Conservation (phyloP, 2,113 vertebrate genomes). For the Uria aalge region DNA sequence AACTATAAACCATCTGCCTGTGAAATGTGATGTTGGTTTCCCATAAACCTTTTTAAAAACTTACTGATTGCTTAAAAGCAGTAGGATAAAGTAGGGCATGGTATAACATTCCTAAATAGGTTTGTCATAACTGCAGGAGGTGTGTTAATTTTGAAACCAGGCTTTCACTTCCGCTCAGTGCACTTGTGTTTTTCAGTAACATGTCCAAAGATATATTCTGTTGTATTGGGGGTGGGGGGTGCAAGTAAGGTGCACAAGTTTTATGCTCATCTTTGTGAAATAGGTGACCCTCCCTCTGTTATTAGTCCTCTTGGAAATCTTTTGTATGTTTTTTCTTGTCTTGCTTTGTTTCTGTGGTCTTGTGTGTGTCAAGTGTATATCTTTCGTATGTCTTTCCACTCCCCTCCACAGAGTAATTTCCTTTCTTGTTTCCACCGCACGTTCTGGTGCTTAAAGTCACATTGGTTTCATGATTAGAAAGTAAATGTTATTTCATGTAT, state of each 20-base stretch:
- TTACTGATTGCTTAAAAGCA: constrained; percentile 10
- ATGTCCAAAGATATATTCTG: background rate
- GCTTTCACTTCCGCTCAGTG: background rate
- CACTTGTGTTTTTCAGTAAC: background rate
- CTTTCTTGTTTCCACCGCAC: background rate
- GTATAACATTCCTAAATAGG: background rate
- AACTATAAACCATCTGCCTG: background rate
- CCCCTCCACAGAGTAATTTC: background rate
- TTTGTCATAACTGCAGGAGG: background rate
- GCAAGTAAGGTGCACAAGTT: background rate
- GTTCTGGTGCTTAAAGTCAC: background rate
- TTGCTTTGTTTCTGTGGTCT: background rate
- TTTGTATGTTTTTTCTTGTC: background rate
- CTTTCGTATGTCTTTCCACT: background rate
- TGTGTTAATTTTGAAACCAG: background rate
- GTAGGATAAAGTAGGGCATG: background rate
- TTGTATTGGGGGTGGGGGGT: fast-evolving
- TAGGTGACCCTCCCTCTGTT: background rate
- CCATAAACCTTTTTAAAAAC: background rate
- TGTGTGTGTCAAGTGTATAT: background rate
- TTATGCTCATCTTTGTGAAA: background rate
- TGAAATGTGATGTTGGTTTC: constrained; percentile 12
- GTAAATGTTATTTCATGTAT: background rate
- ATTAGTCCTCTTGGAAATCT: background rate
- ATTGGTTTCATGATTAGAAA: background rate